Conservation (phyloP, 2,888 invertebrate species). For the Miltochrista miniata region DNA sequence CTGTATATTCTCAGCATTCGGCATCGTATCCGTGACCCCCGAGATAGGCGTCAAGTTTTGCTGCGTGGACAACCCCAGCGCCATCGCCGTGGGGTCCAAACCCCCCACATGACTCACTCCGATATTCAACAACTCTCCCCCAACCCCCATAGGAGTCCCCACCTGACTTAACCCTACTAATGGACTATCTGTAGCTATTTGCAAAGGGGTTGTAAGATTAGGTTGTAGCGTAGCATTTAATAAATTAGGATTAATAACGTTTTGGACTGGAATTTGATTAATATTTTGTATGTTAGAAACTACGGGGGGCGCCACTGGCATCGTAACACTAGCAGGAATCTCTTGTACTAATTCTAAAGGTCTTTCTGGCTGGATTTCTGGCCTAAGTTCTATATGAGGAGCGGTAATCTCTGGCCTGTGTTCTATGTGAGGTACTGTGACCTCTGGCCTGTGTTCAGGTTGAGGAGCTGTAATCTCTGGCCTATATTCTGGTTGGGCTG, state of each 20-base stretch:
- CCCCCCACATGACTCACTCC: constrained; percentile 36
- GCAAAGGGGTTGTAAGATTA: constrained; percentile 67
- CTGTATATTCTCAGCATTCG: constrained; percentile 75
- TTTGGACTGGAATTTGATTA: constrained; percentile 33
- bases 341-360: constrained; percentile 29
- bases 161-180: constrained; percentile 65
- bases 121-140: constrained; percentile 55
- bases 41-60: constrained; percentile 57
- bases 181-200: constrained; percentile 71
- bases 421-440: constrained; percentile 29
- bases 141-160: constrained; percentile 64
- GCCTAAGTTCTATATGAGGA: constrained; percentile 30
- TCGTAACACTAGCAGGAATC: constrained; percentile 30
- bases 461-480: constrained; percentile 32
- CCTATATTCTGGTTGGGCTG: constrained; percentile 33
- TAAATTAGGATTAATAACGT: constrained; percentile 43
- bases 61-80: constrained; percentile 44
- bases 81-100: constrained; percentile 21
- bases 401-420: constrained; percentile 24
- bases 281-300: constrained; percentile 32
- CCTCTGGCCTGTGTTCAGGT: constrained; percentile 38
- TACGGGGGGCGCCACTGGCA: constrained; percentile 33
- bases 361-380: constrained; percentile 28
- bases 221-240: constrained; percentile 52
- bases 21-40: constrained; percentile 45